phyloP scores from a whole-genome alignment of 1,140 invertebrate genomes.

The Trichomalopsis sarcophagae region DNA sequence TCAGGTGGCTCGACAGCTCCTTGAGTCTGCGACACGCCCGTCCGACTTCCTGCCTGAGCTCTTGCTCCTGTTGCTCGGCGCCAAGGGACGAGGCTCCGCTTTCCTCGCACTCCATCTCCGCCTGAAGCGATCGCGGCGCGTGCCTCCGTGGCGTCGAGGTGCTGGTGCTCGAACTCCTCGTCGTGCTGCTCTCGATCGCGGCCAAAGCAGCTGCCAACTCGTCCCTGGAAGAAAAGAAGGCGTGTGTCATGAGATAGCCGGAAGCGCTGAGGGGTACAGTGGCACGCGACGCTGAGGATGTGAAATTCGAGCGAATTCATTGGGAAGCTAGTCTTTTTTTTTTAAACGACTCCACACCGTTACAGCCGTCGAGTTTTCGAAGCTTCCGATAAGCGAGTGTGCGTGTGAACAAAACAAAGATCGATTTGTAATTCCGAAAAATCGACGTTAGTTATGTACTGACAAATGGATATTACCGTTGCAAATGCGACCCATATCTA shows the following conservation, averaged over 20 bases:
- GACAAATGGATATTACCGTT: not conserved
- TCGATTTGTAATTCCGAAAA: no score
- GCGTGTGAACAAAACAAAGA: no score
- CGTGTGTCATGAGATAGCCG: not conserved
- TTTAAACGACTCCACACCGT: no score
- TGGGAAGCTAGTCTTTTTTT: no score
- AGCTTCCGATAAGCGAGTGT: no score
- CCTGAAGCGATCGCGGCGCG: constrained; percentile 79
- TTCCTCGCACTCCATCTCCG: constrained; percentile 85
- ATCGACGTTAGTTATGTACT: no score
- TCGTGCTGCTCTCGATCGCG: constrained; percentile 63
- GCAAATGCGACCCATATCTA: not conserved
- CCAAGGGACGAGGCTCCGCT: constrained; percentile 71
- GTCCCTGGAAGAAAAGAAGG: constrained; percentile 60
- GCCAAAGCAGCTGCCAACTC: constrained; percentile 68
- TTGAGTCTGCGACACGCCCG: constrained; percentile 80
- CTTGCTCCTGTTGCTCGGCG: constrained; percentile 75
- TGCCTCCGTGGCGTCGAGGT: constrained; percentile 35
- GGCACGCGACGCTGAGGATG: no score
- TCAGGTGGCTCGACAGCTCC: constrained; percentile 81
- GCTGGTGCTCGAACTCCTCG: constrained; percentile 40
- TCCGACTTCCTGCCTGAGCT: constrained; percentile 79
- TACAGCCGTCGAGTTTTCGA: no score
- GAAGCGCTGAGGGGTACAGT: no score
- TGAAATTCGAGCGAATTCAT: no score